These are phyloP conservation scores for Acarapis woodi DNA, from an alignment of 1,140 invertebrate genomes.

Conservation along the genomic window DNA sequence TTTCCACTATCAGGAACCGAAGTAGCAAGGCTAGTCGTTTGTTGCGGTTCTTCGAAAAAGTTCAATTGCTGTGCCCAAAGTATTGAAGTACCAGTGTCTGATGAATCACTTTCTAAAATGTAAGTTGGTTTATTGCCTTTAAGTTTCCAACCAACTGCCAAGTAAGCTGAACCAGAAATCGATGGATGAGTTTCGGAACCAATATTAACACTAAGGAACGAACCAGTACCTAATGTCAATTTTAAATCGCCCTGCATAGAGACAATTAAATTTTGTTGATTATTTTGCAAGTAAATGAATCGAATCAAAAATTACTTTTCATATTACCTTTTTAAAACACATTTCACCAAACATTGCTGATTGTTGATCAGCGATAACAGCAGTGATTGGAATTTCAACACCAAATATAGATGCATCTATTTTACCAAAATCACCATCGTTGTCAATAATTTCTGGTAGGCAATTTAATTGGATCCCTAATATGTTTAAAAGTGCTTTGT, in stretches of 20 bases:
- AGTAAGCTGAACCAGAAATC: conserved; percentile 49
- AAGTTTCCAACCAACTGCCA: conserved; percentile 42
- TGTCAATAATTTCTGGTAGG: conserved; percentile 35
- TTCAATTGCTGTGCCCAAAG: conserved; percentile 49
- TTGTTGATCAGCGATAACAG: conserved; percentile 35
- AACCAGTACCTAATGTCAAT: conserved; percentile 74
- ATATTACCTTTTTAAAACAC: conserved; percentile 38
- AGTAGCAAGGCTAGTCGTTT: conserved; percentile 35
- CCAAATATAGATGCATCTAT: conserved; percentile 34
- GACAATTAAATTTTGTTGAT: too few relatives aligned
- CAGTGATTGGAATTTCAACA: conserved; percentile 36
- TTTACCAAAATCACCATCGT: conserved; percentile 35
- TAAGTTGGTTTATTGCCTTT: conserved; percentile 29
- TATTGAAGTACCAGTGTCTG: conserved; percentile 59
- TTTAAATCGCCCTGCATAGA: conserved; percentile 54
- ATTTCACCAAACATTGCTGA: conserved; percentile 72
- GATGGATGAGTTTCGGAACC: conserved; percentile 42
- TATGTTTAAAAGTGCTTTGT: conserved; percentile 30
- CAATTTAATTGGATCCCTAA: conserved; percentile 38
- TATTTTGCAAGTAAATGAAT: too few relatives aligned
- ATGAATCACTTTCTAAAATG: conserved; percentile 48
- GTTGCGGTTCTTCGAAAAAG: conserved; percentile 31
- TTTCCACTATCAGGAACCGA: conserved; percentile 40
- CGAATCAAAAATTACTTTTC: too few relatives aligned
- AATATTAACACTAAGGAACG: conserved; percentile 68